phyloP scores from a whole-genome alignment of 2,888 invertebrate species.

The Apeira syringaria region DNA sequence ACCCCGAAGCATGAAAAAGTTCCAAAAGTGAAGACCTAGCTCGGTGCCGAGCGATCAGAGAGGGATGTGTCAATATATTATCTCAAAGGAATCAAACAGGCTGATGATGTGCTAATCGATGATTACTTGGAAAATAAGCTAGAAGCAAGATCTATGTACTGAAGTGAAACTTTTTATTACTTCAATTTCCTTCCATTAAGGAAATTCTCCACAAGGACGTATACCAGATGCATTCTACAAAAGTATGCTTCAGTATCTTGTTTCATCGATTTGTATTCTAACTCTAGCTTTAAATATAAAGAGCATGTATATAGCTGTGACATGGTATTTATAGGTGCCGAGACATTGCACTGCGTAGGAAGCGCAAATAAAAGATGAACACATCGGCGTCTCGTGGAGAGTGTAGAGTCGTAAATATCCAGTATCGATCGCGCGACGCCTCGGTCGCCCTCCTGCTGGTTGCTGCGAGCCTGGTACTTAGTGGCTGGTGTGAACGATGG shows the following conservation, averaged over 20 bases:
- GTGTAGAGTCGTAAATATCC: slow-evolving; percentile 52
- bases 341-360: slow-evolving; percentile 13
- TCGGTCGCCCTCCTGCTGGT: slow-evolving; percentile 59
- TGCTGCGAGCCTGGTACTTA: slow-evolving; percentile 35
- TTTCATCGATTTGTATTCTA: not conserved
- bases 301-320: too few species aligned
- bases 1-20: too few species aligned
- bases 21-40: too few species aligned
- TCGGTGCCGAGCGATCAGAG: too few species aligned
- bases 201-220: slow-evolving; percentile 20
- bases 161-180: slow-evolving; percentile 8
- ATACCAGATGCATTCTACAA: slow-evolving; percentile 2
- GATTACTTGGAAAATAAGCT: too few species aligned
- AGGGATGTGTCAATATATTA: too few species aligned
- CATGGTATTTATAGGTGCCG: slow-evolving; percentile 2
- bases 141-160: not conserved
- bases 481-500: slow-evolving; percentile 1
- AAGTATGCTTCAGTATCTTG: not conserved
- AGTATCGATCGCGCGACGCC: slow-evolving; percentile 68
- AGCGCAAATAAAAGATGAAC: slow-evolving; percentile 56
- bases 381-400: slow-evolving; percentile 40
- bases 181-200: slow-evolving; percentile 4
- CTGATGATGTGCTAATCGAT: too few species aligned
- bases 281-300: not conserved
- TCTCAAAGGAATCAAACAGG: too few species aligned